Conservation (phyloP, 2,888 invertebrate genomes). For the Vanessa cardui region DNA sequence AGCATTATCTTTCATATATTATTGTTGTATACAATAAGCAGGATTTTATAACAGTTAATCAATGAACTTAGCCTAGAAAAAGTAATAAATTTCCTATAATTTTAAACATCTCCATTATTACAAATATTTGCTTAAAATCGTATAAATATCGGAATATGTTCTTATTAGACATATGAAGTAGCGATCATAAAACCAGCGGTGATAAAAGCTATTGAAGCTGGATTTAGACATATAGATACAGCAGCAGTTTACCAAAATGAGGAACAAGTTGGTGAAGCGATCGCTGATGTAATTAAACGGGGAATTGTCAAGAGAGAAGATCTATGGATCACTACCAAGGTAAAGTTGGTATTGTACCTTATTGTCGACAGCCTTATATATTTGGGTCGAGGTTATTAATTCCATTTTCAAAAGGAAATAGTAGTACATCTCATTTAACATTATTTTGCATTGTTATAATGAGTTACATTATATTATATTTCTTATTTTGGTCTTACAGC, state of each 20-base stretch:
- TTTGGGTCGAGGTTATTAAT: too few species aligned
- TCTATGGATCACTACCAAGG: constrained; percentile 82
- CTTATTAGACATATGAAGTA: constrained; percentile 2
- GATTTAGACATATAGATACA: constrained; percentile 85
- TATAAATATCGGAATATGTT: too few species aligned
- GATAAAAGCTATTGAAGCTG: constrained; percentile 80
- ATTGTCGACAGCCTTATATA: too few species aligned
- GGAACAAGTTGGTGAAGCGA: constrained; percentile 78
- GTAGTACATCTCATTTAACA: too few species aligned
- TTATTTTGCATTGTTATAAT: neutral
- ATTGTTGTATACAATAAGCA: too few species aligned
- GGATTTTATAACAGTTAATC: too few species aligned
- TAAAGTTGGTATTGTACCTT: constrained; percentile 39
- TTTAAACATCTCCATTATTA: too few species aligned
- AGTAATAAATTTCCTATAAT: too few species aligned
- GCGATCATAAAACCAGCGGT: constrained; percentile 48
- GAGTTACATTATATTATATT: neutral
- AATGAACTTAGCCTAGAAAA: too few species aligned
- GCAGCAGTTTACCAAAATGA: constrained; percentile 83
- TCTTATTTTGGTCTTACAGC: neutral
- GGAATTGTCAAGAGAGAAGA: constrained; percentile 78
- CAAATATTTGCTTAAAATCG: too few species aligned
- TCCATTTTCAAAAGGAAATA: too few species aligned
- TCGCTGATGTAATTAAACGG: constrained; percentile 72
- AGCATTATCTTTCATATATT: too few species aligned